Conservation (phyloP, 2,113 vertebrate genomes). For the Callipepla squamata region DNA sequence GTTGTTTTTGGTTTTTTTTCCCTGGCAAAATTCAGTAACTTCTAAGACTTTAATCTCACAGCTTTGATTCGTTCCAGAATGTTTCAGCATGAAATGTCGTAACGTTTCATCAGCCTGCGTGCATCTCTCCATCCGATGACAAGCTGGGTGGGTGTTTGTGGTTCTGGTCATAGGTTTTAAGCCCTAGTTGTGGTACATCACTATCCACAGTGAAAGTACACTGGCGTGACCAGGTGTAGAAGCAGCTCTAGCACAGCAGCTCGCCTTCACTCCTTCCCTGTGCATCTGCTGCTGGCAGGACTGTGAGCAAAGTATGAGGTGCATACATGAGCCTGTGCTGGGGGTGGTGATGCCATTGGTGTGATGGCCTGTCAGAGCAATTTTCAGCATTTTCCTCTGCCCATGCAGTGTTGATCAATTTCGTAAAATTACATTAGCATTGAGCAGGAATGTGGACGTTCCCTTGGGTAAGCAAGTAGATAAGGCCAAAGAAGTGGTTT, state of each 20-base stretch:
- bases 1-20: not conserved
- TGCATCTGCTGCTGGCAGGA: not conserved
- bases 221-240: not conserved
- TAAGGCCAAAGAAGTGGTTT: not conserved
- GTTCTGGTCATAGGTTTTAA: not conserved
- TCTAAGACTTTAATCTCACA: not conserved
- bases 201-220: not conserved
- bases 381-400: not conserved
- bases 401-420: not conserved
- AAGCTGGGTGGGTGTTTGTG: not conserved
- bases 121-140: not conserved
- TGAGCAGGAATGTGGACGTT: not conserved
- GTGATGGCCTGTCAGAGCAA: not conserved
- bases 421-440: not conserved
- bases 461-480: not conserved
- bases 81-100: not conserved
- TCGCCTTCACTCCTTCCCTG: too few species aligned
- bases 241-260: too few species aligned
- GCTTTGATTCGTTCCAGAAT: not conserved
- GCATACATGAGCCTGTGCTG: not conserved
- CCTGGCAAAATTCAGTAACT: not conserved
- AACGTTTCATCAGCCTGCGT: not conserved
- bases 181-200: rapidly evolving
- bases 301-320: not conserved
- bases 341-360: not conserved